Percentiles rank a stretch among this genome's conserved stretches.
Conservation (phyloP, 2,113 vertebrate species). For the Oncorhynchus masou region DNA sequence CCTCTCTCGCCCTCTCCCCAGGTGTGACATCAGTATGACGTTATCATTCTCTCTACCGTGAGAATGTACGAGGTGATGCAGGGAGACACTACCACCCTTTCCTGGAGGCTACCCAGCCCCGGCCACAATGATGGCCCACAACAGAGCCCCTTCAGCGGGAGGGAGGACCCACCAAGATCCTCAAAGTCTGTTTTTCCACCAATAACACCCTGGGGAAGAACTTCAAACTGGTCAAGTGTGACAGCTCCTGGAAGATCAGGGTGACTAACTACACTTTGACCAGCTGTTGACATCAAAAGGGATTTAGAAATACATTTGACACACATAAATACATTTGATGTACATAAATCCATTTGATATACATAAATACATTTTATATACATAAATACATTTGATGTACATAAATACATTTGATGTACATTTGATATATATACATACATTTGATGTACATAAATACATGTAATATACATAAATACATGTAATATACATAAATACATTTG, state of each 20-base stretch:
- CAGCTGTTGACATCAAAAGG: not conserved
- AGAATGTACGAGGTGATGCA: constrained; percentile 80
- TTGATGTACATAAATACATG: too few relatives aligned
- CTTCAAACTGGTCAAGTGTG: constrained; percentile 95
- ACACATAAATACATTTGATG: too few relatives aligned
- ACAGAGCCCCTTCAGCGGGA: constrained; percentile 71
- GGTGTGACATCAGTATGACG: constrained; percentile 56
- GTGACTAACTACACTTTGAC: constrained; percentile 59
- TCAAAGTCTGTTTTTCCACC: constrained; percentile 94
- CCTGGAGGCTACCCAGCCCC: constrained; percentile 76
- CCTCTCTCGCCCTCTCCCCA: not conserved
- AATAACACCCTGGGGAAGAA: constrained; percentile 92
- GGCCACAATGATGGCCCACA: constrained; percentile 67
- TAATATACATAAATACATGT: too few relatives aligned
- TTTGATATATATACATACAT: too few relatives aligned
- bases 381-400: too few relatives aligned
- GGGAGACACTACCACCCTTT: constrained; percentile 78
- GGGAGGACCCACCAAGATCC: constrained; percentile 81
- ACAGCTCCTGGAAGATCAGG: constrained; percentile 86
- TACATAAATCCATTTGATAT: too few relatives aligned
- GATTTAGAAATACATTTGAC: not conserved
- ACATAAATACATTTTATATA: too few relatives aligned
- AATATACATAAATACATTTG: too few relatives aligned
- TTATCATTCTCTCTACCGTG: constrained; percentile 36
- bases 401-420: too few relatives aligned